Conservation (phyloP, 2,888 invertebrate species). For the Ophioninae sp. region DNA sequence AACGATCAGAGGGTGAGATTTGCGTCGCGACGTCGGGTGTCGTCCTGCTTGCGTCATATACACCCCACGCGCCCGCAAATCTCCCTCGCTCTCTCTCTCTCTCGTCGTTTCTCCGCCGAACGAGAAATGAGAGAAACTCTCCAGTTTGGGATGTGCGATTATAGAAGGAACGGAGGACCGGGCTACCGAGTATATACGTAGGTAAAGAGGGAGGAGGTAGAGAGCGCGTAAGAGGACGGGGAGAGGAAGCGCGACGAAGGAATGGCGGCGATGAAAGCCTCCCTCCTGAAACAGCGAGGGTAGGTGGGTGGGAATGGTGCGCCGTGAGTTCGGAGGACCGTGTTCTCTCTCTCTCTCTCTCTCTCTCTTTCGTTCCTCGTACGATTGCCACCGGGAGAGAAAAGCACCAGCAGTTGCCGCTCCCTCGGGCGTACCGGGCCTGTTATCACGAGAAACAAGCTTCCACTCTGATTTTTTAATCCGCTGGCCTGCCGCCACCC, state of each 20-base stretch:
- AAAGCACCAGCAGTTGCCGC: constrained; percentile 74
- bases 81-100: constrained; percentile 7
- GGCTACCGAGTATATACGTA: constrained; percentile 31
- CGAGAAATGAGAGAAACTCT: constrained; percentile 49
- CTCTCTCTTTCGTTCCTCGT: constrained; percentile 29
- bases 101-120: neutral
- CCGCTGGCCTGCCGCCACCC: constrained; percentile 71
- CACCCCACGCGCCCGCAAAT: constrained; percentile 14
- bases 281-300: constrained; percentile 29
- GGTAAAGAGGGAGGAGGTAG: neutral
- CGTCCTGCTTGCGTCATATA: constrained; percentile 43
- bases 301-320: constrained; percentile 52
- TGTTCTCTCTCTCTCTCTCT: constrained; percentile 9
- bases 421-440: constrained; percentile 68
- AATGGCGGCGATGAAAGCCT: constrained; percentile 62
- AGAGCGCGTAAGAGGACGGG: constrained; percentile 37
- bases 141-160: constrained; percentile 28
- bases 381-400: constrained; percentile 69
- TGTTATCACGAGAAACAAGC: constrained; percentile 82
- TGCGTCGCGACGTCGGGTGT: constrained; percentile 56
- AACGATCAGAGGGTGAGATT: constrained; percentile 50
- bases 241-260: constrained; percentile 56
- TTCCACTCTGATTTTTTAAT: constrained; percentile 82
- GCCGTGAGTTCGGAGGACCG: constrained; percentile 62
- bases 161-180: constrained; percentile 43